Percentiles rank a stretch among this genome's conserved stretches.
Conservation (phyloP, 2,888 invertebrate genomes). For the Drepana falcataria region DNA sequence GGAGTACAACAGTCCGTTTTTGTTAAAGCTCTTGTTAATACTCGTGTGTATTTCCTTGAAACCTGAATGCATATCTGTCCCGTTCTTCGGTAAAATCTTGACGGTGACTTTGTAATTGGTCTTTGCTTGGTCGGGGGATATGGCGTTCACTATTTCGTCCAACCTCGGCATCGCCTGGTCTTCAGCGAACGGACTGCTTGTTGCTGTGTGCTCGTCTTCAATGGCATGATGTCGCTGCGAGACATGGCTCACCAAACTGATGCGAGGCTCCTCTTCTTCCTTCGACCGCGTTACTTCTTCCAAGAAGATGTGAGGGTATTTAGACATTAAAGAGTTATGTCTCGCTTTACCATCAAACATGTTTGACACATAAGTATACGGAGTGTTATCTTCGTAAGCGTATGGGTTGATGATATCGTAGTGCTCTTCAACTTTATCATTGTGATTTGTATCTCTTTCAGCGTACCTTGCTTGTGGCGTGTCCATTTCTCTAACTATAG, state of each 20-base stretch:
- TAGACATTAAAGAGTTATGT: slow-evolving; percentile 50
- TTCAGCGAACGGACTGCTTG: slow-evolving; percentile 8
- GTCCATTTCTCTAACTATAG: slow-evolving; percentile 37
- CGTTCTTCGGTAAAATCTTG: slow-evolving; percentile 58
- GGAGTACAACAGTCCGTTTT: slow-evolving; percentile 50
- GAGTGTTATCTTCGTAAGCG: slow-evolving; percentile 18
- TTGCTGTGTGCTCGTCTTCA: slow-evolving; percentile 4
- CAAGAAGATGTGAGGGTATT: slow-evolving; percentile 62
- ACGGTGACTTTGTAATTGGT: slow-evolving; percentile 53
- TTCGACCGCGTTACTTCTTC: slow-evolving; percentile 41
- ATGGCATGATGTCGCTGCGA: slow-evolving; percentile 1
- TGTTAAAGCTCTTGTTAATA: slow-evolving; percentile 61
- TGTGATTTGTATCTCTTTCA: slow-evolving; percentile 15
- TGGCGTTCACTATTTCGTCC: slow-evolving; percentile 34
- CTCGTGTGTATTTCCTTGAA: slow-evolving; percentile 64
- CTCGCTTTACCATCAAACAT: slow-evolving; percentile 31
- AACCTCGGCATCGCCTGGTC: slow-evolving; percentile 16
- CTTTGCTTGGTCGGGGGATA: slow-evolving; percentile 20
- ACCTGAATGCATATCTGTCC: slow-evolving; percentile 33
- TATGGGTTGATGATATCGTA: slow-evolving; percentile 29
- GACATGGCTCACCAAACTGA: not conserved
- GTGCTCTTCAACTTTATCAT: slow-evolving; percentile 19
- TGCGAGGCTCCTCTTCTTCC: slow-evolving; percentile 21
- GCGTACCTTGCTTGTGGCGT: slow-evolving; percentile 21
- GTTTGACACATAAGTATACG: slow-evolving; percentile 14